Percentiles rank a stretch among this genome's conserved stretches.
These are phyloP conservation scores for Ochropacha duplaris DNA, from an alignment of 2,888 invertebrate genomes.

Conservation along the genomic window DNA sequence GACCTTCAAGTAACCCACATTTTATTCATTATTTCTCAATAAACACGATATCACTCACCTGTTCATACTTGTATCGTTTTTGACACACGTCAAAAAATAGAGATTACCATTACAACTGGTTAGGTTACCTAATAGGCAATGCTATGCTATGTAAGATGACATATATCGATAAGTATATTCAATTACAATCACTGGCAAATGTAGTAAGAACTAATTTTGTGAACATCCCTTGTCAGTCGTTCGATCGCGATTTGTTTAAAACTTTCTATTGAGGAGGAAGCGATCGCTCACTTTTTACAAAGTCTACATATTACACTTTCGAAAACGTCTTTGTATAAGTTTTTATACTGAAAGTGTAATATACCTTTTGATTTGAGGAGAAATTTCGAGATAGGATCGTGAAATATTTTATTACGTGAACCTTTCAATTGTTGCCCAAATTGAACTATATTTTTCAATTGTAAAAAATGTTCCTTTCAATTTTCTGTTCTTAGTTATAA, in stretches of 20 bases:
- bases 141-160: constrained; percentile 21
- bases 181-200: constrained; percentile 20
- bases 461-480: too few species aligned
- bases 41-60: constrained; percentile 5
- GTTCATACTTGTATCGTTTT: constrained; percentile 5
- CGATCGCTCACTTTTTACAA: constrained; percentile 39
- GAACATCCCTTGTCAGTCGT: constrained; percentile 26
- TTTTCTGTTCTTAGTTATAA: too few species aligned
- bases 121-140: constrained; percentile 6
- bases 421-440: too few species aligned
- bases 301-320: constrained; percentile 32
- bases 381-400: neutral
- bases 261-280: constrained; percentile 57
- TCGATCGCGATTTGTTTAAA: constrained; percentile 19
- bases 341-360: neutral
- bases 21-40: neutral
- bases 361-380: neutral
- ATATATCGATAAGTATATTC: constrained; percentile 34
- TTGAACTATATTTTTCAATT: too few species aligned
- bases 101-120: constrained; percentile 6
- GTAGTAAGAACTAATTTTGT: constrained; percentile 9
- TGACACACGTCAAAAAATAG: constrained; percentile 6
- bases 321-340: constrained; percentile 24
- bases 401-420: too few species aligned
- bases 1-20: neutral